Evolutionary conservation across 1,140 invertebrate genomes (phyloP).

Genomic region (Harpegnathos saltator): DNA sequence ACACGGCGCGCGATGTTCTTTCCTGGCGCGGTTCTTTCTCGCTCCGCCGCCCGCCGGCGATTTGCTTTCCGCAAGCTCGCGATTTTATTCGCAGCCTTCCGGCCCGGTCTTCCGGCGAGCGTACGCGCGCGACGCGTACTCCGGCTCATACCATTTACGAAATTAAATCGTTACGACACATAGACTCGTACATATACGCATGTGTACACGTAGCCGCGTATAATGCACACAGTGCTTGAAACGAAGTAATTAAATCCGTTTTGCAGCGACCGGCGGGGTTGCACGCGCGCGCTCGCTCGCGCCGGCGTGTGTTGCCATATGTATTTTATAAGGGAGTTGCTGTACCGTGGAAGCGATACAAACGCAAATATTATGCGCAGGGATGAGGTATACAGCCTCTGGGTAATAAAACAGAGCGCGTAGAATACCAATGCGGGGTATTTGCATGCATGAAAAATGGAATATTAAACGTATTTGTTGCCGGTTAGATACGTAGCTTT

Average conservation of each 20-base stretch:
- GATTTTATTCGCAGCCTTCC: neutral
- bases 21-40: neutral
- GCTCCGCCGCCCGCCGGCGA: too few species aligned
- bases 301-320: slow-evolving; percentile 25
- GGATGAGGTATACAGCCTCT: slow-evolving; percentile 33
- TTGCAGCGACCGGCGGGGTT: neutral
- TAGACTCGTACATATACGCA: too few species aligned
- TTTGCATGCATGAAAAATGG: slow-evolving; percentile 57
- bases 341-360: slow-evolving; percentile 41
- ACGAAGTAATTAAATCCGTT: slow-evolving; percentile 51
- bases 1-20: neutral
- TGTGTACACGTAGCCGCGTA: too few species aligned
- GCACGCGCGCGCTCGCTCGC: neutral
- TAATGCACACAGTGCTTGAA: neutral
- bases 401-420: slow-evolving; percentile 53
- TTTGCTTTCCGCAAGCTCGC: too few species aligned
- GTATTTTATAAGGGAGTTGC: slow-evolving; percentile 51
- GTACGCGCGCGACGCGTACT: neutral
- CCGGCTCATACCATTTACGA: slow-evolving; percentile 11
- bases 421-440: slow-evolving; percentile 46
- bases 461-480: slow-evolving; percentile 52
- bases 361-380: slow-evolving; percentile 52
- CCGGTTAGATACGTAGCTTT: neutral
- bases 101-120: neutral
- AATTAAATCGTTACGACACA: slow-evolving; percentile 49